A percentile compares a stretch with the other conserved stretches of the same genome.
Evolutionary conservation across 2,888 invertebrate species (phyloP).

Genomic region (Tachystola acroxantha): DNA sequence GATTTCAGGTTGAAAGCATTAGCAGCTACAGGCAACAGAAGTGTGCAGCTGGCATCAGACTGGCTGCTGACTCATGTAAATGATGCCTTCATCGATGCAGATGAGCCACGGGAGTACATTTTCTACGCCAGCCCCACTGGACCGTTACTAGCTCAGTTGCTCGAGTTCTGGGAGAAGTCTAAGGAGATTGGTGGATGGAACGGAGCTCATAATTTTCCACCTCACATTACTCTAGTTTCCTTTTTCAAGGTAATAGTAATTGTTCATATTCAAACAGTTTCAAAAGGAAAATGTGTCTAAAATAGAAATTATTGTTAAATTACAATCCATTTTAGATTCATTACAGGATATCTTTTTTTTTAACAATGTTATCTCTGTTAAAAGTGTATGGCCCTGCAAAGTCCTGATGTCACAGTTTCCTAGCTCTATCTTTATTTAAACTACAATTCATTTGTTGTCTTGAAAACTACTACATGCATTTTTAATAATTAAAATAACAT

Average conservation of each 20-base stretch:
- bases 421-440: too few relatives aligned
- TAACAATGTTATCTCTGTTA: too few relatives aligned
- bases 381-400: too few relatives aligned
- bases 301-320: too few relatives aligned
- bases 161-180: constrained; percentile 88
- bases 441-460: too few relatives aligned
- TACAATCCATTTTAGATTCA: too few relatives aligned
- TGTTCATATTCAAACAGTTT: too few relatives aligned
- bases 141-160: constrained; percentile 82
- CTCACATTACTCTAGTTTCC: constrained; percentile 93
- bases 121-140: constrained; percentile 93
- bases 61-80: constrained; percentile 94
- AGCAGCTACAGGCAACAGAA: constrained; percentile 92
- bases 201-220: constrained; percentile 93
- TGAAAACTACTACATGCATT: too few relatives aligned
- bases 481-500: too few relatives aligned
- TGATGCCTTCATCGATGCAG: constrained; percentile 88
- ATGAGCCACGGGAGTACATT: constrained; percentile 89
- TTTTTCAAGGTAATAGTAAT: constrained; percentile 93
- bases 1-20: constrained; percentile 88
- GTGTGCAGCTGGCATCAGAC: constrained; percentile 92
- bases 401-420: too few relatives aligned
- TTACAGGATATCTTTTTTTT: too few relatives aligned
- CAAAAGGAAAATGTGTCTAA: too few relatives aligned
- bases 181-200: constrained; percentile 89